phyloP scores from a whole-genome alignment of 2,797 vertebrate genomes.

The Falco berigora region DNA sequence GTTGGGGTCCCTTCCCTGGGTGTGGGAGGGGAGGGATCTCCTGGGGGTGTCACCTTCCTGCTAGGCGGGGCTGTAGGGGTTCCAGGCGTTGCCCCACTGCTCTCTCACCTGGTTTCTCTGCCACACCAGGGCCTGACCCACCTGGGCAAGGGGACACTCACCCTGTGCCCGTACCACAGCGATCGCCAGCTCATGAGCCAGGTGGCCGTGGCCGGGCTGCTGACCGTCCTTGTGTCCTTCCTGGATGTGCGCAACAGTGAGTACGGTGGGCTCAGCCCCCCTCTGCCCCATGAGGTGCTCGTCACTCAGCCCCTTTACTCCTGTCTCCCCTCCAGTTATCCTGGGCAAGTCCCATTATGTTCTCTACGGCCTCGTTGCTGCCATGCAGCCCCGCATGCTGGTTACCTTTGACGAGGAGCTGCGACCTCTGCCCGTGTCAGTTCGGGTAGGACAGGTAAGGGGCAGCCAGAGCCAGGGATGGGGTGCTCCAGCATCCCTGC shows the following conservation, averaged over 20 bases:
- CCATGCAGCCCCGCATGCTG: conserved; percentile 98
- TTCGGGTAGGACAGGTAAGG: conserved; percentile 94
- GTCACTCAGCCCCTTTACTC: neutral
- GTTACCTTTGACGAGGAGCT: conserved; percentile 97
- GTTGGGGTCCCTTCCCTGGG: neutral
- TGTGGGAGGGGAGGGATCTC: neutral
- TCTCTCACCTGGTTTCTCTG: neutral
- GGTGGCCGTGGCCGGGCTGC: conserved; percentile 92
- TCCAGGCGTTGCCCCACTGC: fast-evolving
- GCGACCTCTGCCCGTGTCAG: conserved; percentile 89
- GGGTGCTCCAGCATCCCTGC: neutral
- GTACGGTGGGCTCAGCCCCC: conserved; percentile 27
- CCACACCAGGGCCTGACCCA: conserved; percentile 90
- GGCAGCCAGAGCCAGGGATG: neutral
- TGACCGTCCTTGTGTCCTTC: conserved; percentile 95
- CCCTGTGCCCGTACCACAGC: conserved; percentile 96
- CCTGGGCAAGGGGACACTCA: conserved; percentile 95
- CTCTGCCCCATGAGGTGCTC: fast-evolving
- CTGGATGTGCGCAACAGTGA: conserved; percentile 97
- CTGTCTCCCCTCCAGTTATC: conserved; percentile 79
- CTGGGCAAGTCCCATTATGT: conserved; percentile 96
- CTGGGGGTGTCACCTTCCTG: neutral
- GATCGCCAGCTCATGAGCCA: conserved; percentile 99
- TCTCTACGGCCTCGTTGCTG: conserved; percentile 92
- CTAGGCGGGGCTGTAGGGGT: neutral